These are phyloP conservation scores for Leontopithecus rosalia DNA, from an alignment of 2,797 vertebrate species.

Conservation along the genomic window DNA sequence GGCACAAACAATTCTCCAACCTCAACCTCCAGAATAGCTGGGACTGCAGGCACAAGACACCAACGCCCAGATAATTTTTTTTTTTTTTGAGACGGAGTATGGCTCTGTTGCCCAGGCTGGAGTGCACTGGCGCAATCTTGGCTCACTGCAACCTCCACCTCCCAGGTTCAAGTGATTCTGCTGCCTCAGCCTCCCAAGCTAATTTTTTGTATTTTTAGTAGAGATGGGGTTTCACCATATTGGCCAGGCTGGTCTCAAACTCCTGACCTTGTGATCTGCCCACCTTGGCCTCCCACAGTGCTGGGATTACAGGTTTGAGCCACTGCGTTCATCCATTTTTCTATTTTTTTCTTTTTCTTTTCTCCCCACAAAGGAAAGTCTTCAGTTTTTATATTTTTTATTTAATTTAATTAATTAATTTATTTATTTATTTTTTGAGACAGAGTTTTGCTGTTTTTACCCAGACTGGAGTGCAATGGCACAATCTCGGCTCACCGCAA, in stretches of 20 bases:
- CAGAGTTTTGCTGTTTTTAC: no score
- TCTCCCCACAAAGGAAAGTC: no score
- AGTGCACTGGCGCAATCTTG: no score
- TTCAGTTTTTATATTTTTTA: background rate
- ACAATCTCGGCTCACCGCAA: no score
- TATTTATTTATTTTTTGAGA: no score
- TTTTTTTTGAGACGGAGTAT: background rate
- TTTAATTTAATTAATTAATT: no score
- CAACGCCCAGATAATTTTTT: background rate
- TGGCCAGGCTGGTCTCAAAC: background rate
- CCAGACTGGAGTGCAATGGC: no score
- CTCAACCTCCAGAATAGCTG: no score
- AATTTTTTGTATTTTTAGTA: background rate
- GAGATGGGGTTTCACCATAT: background rate
- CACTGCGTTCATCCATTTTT: background rate
- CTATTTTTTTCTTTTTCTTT: background rate
- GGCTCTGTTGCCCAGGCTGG: background rate
- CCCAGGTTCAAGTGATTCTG: background rate
- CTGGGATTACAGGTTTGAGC: background rate
- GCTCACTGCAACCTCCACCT: background rate
- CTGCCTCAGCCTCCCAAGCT: background rate
- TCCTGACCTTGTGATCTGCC: background rate
- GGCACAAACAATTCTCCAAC: no score
- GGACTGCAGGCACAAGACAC: no score
- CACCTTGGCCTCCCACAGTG: background rate